A percentile compares a stretch with the other conserved stretches of the same genome.
Evolutionary conservation across 2,888 invertebrate species (phyloP).

Genomic region (Dermolepida albohirtum): DNA sequence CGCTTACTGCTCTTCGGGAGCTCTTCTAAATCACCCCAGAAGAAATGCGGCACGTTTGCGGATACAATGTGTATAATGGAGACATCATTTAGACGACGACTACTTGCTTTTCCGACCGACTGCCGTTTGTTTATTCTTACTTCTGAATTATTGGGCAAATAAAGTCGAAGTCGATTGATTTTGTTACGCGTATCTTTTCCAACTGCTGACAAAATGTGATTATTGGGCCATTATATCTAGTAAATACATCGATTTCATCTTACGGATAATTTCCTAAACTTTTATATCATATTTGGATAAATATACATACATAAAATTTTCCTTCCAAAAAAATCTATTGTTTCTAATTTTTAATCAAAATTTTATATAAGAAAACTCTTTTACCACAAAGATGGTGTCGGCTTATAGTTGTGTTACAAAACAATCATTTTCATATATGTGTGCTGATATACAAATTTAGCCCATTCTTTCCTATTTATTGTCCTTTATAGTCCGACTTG

Average conservation of each 20-base stretch:
- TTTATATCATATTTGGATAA: too few relatives aligned
- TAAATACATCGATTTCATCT: background rate
- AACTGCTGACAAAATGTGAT: conserved; percentile 16
- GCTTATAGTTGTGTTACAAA: too few relatives aligned
- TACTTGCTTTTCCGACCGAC: conserved; percentile 38
- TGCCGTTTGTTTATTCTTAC: conserved; percentile 38
- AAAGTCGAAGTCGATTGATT: conserved; percentile 36
- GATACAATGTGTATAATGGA: conserved; percentile 39
- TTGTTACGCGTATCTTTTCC: conserved; percentile 25
- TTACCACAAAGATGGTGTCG: too few relatives aligned
- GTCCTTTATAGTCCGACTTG: too few relatives aligned
- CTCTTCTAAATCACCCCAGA: conserved; percentile 43
- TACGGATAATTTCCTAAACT: too few relatives aligned
- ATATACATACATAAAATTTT: too few relatives aligned
- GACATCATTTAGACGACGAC: conserved; percentile 36
- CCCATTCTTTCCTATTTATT: too few relatives aligned
- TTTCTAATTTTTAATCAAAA: too few relatives aligned
- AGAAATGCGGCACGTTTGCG: conserved; percentile 38
- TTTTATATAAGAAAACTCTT: too few relatives aligned
- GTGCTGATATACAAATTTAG: too few relatives aligned
- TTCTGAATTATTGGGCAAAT: conserved; percentile 39
- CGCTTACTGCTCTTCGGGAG: conserved; percentile 51
- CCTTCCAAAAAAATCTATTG: too few relatives aligned
- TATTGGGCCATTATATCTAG: conserved; percentile 27
- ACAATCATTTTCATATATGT: too few relatives aligned